These are phyloP conservation scores for Meloidogyne chitwoodi DNA, from an alignment of 1,140 invertebrate genomes.

Conservation along the genomic window DNA sequence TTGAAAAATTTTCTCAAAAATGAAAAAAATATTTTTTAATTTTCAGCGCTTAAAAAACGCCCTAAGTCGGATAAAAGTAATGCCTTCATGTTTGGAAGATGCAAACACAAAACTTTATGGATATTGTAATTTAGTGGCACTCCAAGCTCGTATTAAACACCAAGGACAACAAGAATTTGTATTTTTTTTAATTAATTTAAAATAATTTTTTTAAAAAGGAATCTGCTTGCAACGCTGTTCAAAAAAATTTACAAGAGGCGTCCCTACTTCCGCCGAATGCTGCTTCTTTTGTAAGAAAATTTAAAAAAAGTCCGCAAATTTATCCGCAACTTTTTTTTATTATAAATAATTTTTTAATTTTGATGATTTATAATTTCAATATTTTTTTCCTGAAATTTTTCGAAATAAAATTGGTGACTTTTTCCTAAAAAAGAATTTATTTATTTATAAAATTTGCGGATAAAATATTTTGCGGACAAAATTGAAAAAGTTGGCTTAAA, in stretches of 20 bases:
- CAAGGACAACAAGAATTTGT: slow-evolving; percentile 55
- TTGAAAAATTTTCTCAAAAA: neutral
- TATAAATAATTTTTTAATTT: too few species aligned
- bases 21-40: slow-evolving; percentile 32
- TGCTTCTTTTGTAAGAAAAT: slow-evolving; percentile 4
- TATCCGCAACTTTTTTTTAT: too few species aligned
- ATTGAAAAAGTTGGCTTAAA: neutral
- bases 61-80: slow-evolving; percentile 79
- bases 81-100: slow-evolving; percentile 75
- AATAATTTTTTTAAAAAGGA: neutral
- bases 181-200: neutral
- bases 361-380: too few species aligned
- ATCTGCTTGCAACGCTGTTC: slow-evolving; percentile 1
- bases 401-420: too few species aligned
- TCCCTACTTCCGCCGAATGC: neutral
- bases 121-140: slow-evolving; percentile 80
- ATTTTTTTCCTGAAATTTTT: too few species aligned
- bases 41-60: slow-evolving; percentile 79
- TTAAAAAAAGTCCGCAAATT: neutral
- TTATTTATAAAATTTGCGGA: too few species aligned
- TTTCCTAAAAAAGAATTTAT: too few species aligned
- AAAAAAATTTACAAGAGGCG: neutral
- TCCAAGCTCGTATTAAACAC: slow-evolving; percentile 89
- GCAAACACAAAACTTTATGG: slow-evolving; percentile 85
- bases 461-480: neutral